Percentiles rank a stretch among this genome's conserved stretches.
phyloP scores from a whole-genome alignment of 2,888 invertebrate genomes.

The Melanophora roralis region DNA sequence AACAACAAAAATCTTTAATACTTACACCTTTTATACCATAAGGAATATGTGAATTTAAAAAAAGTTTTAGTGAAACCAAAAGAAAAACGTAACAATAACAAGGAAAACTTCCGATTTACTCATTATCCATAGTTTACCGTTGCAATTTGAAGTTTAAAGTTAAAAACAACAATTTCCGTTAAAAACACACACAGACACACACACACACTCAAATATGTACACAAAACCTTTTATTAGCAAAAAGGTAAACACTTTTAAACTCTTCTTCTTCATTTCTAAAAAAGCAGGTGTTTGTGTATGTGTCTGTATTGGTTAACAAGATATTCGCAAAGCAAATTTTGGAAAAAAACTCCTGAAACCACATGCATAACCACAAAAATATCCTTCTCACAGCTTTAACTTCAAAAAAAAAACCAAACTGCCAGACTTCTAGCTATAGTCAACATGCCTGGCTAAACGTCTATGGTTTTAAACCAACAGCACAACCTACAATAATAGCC shows the following conservation, averaged over 20 bases:
- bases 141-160: conserved; percentile 54
- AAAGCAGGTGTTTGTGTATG: conserved; percentile 2
- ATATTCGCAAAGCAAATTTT: conserved; percentile 28
- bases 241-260: conserved; percentile 41
- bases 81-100: conserved; percentile 27
- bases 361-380: conserved; percentile 57
- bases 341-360: conserved; percentile 35
- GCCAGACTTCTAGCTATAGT: background rate
- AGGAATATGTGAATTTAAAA: background rate
- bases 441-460: conserved; percentile 32
- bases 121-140: conserved; percentile 61
- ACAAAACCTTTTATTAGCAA: conserved; percentile 25
- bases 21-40: conserved; percentile 21
- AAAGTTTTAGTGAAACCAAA: background rate
- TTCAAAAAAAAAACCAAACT: background rate
- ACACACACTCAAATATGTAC: background rate
- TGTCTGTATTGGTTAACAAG: background rate
- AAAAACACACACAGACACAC: conserved; percentile 4
- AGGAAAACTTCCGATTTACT: conserved; percentile 58
- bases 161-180: conserved; percentile 61
- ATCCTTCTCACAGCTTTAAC: background rate
- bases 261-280: background rate
- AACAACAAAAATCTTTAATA: conserved; percentile 34
- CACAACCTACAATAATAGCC: conserved; percentile 21
- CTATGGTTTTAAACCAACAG: background rate